Evolutionary conservation across 2,113 vertebrate species (phyloP).

Genomic region (Pseudorectes ferrugineus): DNA sequence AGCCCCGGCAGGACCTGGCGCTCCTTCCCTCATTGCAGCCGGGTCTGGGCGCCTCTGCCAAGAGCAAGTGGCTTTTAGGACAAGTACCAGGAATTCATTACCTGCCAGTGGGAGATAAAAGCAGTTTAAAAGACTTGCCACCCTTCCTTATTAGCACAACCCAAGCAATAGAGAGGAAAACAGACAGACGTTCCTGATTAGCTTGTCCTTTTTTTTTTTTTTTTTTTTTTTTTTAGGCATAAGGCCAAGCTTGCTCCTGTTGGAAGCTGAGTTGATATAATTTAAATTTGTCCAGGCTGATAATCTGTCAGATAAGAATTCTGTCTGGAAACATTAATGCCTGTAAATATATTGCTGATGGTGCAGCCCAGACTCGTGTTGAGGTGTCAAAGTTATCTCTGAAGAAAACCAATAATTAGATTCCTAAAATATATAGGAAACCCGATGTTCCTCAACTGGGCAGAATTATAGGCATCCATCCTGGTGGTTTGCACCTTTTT

Average conservation of each 20-base stretch:
- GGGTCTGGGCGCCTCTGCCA: neutral
- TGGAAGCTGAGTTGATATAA: neutral
- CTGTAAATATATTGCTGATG: neutral
- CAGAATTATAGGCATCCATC: neutral
- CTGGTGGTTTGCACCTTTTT: neutral
- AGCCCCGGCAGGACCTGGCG: neutral
- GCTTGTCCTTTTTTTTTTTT: neutral
- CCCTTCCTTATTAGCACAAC: neutral
- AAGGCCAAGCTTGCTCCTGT: neutral
- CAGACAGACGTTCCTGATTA: neutral
- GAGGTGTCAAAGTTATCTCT: neutral
- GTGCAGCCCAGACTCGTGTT: neutral
- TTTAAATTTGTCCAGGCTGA: neutral
- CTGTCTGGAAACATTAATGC: neutral
- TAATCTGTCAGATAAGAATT: neutral
- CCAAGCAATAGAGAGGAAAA: neutral
- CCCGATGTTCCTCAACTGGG: neutral
- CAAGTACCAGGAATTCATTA: slow-evolving; percentile 19
- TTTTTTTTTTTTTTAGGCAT: neutral
- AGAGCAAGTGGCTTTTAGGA: slow-evolving; percentile 18
- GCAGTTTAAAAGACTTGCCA: neutral
- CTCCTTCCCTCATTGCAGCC: neutral
- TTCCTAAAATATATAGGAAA: neutral
- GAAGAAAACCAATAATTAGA: neutral
- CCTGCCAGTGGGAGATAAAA: neutral